A percentile compares a stretch with the other conserved stretches of the same genome.
phyloP scores from a whole-genome alignment of 2,113 vertebrate genomes.

The Cyprinus carpio region DNA sequence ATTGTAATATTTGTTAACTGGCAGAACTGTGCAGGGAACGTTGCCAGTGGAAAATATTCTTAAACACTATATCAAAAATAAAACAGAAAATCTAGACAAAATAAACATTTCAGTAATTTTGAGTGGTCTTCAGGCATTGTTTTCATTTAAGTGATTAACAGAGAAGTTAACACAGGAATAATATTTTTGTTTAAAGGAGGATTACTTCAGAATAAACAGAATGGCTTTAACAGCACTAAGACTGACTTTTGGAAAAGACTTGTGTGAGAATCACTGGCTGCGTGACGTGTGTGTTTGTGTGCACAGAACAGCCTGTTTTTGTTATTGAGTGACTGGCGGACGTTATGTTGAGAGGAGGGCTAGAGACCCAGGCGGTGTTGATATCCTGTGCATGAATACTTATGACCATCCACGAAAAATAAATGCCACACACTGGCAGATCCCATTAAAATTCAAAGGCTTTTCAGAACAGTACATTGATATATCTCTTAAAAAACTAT shows the following conservation, averaged over 20 bases:
- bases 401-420: slow-evolving; percentile 26
- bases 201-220: slow-evolving; percentile 41
- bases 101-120: slow-evolving; percentile 27
- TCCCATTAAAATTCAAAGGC: slow-evolving; percentile 48
- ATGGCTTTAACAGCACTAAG: slow-evolving; percentile 27
- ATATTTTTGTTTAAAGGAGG: slow-evolving; percentile 47
- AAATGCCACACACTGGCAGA: slow-evolving; percentile 43
- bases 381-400: slow-evolving; percentile 32
- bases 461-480: slow-evolving; percentile 21
- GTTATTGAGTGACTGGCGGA: slow-evolving; percentile 19
- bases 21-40: neutral
- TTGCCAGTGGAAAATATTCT: slow-evolving; percentile 21
- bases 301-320: slow-evolving; percentile 20
- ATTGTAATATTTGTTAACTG: slow-evolving; percentile 34
- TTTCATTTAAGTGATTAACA: slow-evolving; percentile 44
- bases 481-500: slow-evolving; percentile 28
- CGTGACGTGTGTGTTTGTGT: slow-evolving; percentile 27
- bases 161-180: slow-evolving; percentile 41
- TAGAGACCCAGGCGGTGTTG: slow-evolving; percentile 47
- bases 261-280: slow-evolving; percentile 16
- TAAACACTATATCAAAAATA: slow-evolving; percentile 24
- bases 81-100: slow-evolving; percentile 41
- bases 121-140: slow-evolving; percentile 4
- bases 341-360: slow-evolving; percentile 37
- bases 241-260: slow-evolving; percentile 8